phyloP scores from a whole-genome alignment of 1,140 invertebrate species.

The Aphaenogaster ashmeadi region DNA sequence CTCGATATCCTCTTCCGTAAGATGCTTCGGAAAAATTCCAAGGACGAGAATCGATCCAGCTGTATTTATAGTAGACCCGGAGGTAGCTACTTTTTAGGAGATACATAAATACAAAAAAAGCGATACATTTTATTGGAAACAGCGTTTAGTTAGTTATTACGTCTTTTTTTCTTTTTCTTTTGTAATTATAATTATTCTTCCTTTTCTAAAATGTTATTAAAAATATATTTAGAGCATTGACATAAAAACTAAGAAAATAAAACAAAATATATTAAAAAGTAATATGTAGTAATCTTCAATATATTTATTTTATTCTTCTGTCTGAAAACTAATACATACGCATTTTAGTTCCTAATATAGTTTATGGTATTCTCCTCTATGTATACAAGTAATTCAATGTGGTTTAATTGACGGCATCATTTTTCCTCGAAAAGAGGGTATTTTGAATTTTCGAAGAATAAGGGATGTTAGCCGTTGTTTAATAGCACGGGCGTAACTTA shows the following conservation, averaged over 20 bases:
- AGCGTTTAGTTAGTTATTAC: not conserved
- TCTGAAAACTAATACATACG: not conserved
- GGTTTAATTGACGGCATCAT: not conserved
- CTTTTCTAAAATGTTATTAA: not conserved
- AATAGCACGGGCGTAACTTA: conserved; percentile 2
- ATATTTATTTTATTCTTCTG: not conserved
- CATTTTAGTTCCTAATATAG: not conserved
- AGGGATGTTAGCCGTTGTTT: conserved; percentile 4
- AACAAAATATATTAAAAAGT: not conserved
- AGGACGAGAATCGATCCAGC: conserved; percentile 35
- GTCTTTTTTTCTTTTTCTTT: not conserved
- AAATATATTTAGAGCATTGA: not conserved
- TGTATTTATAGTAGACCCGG: not conserved
- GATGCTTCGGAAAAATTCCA: conserved; percentile 19
- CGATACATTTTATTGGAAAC: conserved; percentile 3
- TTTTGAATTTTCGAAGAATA: conserved; percentile 13
- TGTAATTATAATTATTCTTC: not conserved
- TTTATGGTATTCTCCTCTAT: not conserved
- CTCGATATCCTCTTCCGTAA: conserved; percentile 38
- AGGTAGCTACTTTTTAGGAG: conserved; percentile 1
- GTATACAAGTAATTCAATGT: not conserved
- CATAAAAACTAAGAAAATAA: not conserved
- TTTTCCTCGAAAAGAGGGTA: not conserved
- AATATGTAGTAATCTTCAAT: not conserved
- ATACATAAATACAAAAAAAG: not conserved